These are phyloP conservation scores for Drosophila mojavensis DNA, from an alignment of 1,140 invertebrate species.

Conservation along the genomic window DNA sequence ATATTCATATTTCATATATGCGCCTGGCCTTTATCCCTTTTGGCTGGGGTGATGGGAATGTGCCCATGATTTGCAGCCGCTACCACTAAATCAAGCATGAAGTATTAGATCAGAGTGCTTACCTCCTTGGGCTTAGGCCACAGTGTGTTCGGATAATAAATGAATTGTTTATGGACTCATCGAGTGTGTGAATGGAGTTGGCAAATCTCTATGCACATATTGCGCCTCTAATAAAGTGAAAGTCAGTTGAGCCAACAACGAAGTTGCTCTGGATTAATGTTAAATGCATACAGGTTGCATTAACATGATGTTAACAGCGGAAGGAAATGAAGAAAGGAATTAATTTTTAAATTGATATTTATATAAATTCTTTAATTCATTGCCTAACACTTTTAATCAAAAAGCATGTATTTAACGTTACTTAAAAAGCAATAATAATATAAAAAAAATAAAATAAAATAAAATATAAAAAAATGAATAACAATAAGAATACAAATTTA, in stretches of 20 bases:
- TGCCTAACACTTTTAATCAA: too few species aligned
- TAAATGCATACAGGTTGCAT: too few species aligned
- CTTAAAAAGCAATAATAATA: too few species aligned
- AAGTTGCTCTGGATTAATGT: too few species aligned
- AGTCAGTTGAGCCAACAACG: neutral
- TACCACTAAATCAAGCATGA: slow-evolving; percentile 81
- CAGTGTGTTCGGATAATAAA: slow-evolving; percentile 75
- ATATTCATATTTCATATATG: slow-evolving; percentile 58
- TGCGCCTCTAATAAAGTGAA: neutral
- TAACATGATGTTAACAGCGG: neutral
- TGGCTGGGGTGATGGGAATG: slow-evolving; percentile 7
- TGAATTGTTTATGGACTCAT: slow-evolving; percentile 78
- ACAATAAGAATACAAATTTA: too few species aligned
- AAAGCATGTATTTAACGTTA: too few species aligned
- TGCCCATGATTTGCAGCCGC: slow-evolving; percentile 83
- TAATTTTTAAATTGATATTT: too few species aligned
- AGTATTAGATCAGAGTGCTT: slow-evolving; percentile 71
- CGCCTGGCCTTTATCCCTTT: slow-evolving; percentile 73
- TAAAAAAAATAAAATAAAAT: too few species aligned
- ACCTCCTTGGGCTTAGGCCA: slow-evolving; percentile 33
- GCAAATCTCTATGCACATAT: slow-evolving; percentile 14
- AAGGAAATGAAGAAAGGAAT: too few species aligned
- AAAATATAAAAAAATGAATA: too few species aligned
- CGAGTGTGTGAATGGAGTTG: slow-evolving; percentile 36
- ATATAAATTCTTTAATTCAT: too few species aligned